These are phyloP conservation scores for Rhipidura dahli DNA, from an alignment of 2,113 vertebrate species.

Conservation along the genomic window DNA sequence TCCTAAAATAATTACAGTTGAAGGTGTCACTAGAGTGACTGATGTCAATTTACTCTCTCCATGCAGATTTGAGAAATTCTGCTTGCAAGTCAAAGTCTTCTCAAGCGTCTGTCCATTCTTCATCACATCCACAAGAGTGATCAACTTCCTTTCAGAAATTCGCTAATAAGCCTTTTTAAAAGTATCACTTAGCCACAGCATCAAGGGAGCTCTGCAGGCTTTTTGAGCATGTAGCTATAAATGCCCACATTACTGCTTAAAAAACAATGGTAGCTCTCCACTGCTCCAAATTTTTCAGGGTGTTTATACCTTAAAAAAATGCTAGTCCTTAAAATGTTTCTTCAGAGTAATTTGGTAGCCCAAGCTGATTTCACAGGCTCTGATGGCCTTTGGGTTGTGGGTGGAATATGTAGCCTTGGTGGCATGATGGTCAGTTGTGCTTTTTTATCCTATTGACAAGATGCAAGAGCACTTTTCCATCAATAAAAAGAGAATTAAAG, in stretches of 20 bases:
- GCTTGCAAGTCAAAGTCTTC: neutral
- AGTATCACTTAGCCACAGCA: fast-evolving
- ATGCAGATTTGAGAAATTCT: neutral
- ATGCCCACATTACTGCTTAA: neutral
- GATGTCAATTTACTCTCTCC: neutral
- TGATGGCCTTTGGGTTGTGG: too few relatives aligned
- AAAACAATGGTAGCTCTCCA: neutral
- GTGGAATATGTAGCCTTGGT: neutral
- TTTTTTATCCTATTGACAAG: neutral
- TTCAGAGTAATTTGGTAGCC: fast-evolving
- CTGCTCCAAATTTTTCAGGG: neutral
- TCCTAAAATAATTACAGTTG: neutral
- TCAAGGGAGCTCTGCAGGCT: fast-evolving
- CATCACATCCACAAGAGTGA: neutral
- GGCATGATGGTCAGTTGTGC: neutral
- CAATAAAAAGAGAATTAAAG: neutral
- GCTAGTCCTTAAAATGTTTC: neutral
- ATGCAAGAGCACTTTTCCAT: neutral
- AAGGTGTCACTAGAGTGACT: neutral
- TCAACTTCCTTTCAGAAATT: neutral
- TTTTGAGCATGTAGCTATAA: fast-evolving
- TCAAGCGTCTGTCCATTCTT: neutral
- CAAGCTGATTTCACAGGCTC: neutral
- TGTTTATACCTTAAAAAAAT: neutral
- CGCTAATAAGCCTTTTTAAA: neutral